Conservation (phyloP, 64 coral and sea anemone genomes). For the Trachythela sp. region DNA sequence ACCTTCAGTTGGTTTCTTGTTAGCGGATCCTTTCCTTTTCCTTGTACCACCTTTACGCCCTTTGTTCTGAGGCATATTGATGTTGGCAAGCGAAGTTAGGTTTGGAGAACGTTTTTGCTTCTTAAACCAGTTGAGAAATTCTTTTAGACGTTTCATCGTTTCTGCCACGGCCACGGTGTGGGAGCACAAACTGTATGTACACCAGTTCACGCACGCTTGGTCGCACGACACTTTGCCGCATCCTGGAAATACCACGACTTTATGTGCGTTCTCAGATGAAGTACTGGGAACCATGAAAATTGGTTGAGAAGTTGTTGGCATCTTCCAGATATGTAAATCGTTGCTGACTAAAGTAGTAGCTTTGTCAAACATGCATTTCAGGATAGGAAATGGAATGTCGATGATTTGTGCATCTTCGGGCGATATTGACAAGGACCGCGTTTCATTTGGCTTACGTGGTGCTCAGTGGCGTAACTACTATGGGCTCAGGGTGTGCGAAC, state of each 20-base stretch:
- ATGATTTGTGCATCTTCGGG: conserved; percentile 38
- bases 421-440: conserved; percentile 32
- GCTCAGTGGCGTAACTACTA: too few relatives aligned
- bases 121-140: background rate
- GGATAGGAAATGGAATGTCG: conserved; percentile 50
- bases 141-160: background rate
- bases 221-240: conserved; percentile 40
- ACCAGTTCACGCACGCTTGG: conserved; percentile 45
- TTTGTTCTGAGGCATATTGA: too few relatives aligned
- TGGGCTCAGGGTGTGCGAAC: too few relatives aligned
- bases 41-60: too few relatives aligned
- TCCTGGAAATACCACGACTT: conserved; percentile 33
- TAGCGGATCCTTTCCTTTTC: too few relatives aligned
- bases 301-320: conserved; percentile 10
- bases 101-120: background rate
- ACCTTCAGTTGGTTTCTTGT: too few relatives aligned
- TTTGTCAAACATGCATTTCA: conserved; percentile 44
- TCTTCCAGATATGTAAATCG: conserved; percentile 31
- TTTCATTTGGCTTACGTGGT: conserved; percentile 1
- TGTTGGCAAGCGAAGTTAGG: background rate
- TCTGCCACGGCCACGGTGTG: conserved; percentile 51
- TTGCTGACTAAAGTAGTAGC: conserved; percentile 25
- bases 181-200: conserved; percentile 52
- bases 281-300: conserved; percentile 21
- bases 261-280: conserved; percentile 29